Evolutionary conservation across 2,797 vertebrate genomes (phyloP), one percentile per base, ranked within the genome.

Genomic region (Luscinia megarhynchos): DNA sequence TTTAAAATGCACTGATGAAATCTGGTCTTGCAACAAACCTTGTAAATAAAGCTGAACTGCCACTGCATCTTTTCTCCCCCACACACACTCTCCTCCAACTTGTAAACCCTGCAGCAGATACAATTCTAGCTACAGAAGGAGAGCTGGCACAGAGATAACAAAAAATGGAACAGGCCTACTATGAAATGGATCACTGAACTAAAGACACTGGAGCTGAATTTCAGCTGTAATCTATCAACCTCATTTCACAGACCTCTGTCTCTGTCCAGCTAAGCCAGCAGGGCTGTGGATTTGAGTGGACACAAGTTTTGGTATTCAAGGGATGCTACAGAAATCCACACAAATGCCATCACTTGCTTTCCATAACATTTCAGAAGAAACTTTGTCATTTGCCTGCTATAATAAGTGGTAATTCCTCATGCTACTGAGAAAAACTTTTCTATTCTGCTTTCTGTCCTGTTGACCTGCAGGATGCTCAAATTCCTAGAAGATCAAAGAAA

Each of bases 31-130:
- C 89, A 80, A 75, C 43, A 38, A 94, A 81, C 75, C 75, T 72
- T 68, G 78, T 84, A 92, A 94, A 91, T 64, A 93, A 85, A 93
- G 64, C 87, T 74, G 82, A 93, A n/a, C 69, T 88, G 89, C 87
- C 89, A 72, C 41, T 0, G 20, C 50, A 61, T 61, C 87, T 87
- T 67, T 15, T 83, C 82, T 89, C 82, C 82, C 84, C 53, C 73
- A 89, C 80, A 83, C 40, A 34, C 1, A 45, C 80, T 92, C 84
- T 76, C 81, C 84, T 87, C 83, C 64, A 48, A 40, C 61, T 38
- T 75, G 69, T 72, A 84, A 94, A 91, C 66, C 69, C 58, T 6
- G 6, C 58, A 81, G 93, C 87, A 91, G 79, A 85, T 22, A 54
- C 23, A 95, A 45, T 27, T 46, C 51, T 2, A 48, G 70, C 86